Percentiles rank a stretch among this genome's conserved stretches.
phyloP scores from a whole-genome alignment of 1,140 invertebrate species.

The Cardiocondyla obscurior region DNA sequence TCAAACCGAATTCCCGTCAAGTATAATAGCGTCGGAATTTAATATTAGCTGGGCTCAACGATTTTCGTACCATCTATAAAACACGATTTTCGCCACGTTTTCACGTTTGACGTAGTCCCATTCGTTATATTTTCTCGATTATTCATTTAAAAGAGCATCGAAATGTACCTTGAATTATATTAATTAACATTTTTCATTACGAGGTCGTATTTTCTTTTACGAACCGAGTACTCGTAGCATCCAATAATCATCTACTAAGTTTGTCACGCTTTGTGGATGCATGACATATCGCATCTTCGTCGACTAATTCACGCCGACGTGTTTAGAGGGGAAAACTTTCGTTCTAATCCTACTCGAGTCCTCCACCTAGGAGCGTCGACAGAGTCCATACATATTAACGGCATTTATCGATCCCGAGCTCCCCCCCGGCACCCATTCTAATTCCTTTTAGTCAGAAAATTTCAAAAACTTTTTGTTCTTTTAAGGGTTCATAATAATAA shows the following conservation, averaged over 20 bases:
- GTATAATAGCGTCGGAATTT: conserved; percentile 2
- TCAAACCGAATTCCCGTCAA: conserved; percentile 12
- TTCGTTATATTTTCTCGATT: conserved; percentile 24
- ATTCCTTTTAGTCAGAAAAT: background rate
- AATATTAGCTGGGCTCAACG: conserved; percentile 8
- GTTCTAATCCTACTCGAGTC: conserved; percentile 5
- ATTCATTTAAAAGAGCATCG: background rate
- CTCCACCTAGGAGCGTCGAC: conserved; percentile 13
- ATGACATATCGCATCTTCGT: background rate
- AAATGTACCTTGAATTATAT: background rate
- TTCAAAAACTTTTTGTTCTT: background rate
- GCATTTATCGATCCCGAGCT: conserved; percentile 51
- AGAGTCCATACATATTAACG: conserved; percentile 70
- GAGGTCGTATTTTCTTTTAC: conserved; percentile 6
- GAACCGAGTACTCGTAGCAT: background rate
- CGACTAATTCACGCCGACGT: background rate
- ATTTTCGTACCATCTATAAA: conserved; percentile 1
- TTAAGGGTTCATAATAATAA: too few species aligned
- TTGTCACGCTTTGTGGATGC: conserved; percentile 7
- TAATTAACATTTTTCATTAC: conserved; percentile 22
- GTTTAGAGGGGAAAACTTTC: conserved; percentile 52
- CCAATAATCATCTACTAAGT: background rate
- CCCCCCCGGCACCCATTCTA: background rate
- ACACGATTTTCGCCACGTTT: conserved; percentile 14
- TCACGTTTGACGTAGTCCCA: background rate